These are phyloP conservation scores for Chaetophractus vellerosus DNA, from an alignment of 2,797 vertebrate species.

Conservation along the genomic window DNA sequence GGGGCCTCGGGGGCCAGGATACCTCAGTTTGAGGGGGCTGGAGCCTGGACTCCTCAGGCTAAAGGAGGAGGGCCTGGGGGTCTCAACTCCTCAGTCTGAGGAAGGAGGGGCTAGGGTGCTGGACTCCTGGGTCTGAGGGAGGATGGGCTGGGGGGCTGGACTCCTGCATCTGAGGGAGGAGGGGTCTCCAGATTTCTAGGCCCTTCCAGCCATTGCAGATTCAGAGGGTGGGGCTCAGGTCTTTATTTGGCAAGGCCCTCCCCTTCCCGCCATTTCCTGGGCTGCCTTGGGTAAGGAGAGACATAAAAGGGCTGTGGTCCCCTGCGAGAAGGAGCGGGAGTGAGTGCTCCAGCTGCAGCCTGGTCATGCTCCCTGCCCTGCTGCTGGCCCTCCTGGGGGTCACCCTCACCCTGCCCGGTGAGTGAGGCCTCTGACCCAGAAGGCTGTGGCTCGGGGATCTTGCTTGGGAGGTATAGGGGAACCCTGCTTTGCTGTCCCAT, in stretches of 20 bases:
- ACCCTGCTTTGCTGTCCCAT: not conserved
- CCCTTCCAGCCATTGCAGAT: not conserved
- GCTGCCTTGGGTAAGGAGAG: not conserved
- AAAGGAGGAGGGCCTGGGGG: no score
- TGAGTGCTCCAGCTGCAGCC: no score
- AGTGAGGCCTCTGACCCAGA: not conserved
- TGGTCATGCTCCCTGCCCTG: conserved; percentile 1
- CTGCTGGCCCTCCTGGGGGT: conserved; percentile 59
- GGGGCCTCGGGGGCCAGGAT: not conserved
- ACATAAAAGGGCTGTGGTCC: conserved; percentile 23
- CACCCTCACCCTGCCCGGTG: not conserved
- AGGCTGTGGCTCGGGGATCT: not conserved
- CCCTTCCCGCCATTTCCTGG: not conserved
- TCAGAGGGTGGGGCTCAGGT: not conserved
- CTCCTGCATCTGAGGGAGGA: not conserved
- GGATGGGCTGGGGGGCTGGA: no score
- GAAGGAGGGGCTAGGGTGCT: not conserved
- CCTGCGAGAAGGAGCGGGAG: not conserved
- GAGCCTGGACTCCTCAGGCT: not conserved
- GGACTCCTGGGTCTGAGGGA: no score
- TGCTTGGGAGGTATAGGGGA: no score
- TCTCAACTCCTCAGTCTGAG: not conserved
- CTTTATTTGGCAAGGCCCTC: not conserved
- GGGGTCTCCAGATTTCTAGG: no score
- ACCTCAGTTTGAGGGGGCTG: not conserved